A percentile compares a stretch with the other conserved stretches of the same genome.
Evolutionary conservation across 2,113 vertebrate species (phyloP).

Genomic region (Neofelis nebulosa): DNA sequence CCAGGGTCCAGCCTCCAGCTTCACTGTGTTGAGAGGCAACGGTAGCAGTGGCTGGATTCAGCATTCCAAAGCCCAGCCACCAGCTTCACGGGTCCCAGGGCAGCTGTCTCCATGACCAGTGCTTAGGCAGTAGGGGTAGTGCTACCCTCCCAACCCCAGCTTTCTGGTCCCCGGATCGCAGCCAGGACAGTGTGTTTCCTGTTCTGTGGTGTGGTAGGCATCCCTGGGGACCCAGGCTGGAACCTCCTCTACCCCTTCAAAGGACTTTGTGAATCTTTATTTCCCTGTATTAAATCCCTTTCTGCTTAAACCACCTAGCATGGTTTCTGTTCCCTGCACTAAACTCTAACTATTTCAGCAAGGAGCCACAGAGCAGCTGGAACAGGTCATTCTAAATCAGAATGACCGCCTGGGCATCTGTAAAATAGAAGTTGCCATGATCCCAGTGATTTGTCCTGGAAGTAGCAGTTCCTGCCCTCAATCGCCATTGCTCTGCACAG

Average conservation of each 20-base stretch:
- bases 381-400: neutral
- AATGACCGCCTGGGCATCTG: neutral
- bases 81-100: neutral
- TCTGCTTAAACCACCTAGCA: neutral
- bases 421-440: neutral
- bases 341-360: neutral
- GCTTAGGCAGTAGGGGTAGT: neutral
- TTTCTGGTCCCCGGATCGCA: neutral
- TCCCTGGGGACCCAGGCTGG: neutral
- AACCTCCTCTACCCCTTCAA: neutral
- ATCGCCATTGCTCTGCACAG: neutral
- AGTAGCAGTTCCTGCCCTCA: neutral
- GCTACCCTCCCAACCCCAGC: neutral
- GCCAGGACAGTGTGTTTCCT: neutral
- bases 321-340: neutral
- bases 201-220: neutral
- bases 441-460: neutral
- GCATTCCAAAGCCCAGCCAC: neutral
- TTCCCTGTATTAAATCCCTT: neutral
- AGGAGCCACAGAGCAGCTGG: neutral
- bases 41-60: neutral
- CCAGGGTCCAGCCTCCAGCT: neutral
- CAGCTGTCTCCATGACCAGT: neutral
- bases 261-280: neutral
- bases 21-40: neutral